Evolutionary conservation across 2,797 vertebrate genomes (phyloP).

Genomic region (Spea hammondii): DNA sequence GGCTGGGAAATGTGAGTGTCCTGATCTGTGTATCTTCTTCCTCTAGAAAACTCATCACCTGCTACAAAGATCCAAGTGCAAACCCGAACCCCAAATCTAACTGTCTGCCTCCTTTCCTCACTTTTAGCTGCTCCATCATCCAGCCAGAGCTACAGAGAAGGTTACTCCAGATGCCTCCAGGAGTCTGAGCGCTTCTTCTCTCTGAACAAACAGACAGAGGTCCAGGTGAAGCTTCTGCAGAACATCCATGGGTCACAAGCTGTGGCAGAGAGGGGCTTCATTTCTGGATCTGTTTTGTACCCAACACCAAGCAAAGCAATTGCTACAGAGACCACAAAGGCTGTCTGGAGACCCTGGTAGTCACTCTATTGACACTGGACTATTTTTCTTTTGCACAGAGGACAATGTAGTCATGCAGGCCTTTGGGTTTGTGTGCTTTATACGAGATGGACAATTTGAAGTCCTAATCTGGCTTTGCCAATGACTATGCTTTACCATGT

Average conservation of each 20-base stretch:
- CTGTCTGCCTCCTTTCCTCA: neutral
- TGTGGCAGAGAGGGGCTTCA: neutral
- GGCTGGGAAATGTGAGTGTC: conserved; percentile 54
- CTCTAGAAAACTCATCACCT: too few relatives aligned
- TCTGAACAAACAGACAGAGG: conserved; percentile 72
- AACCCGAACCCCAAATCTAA: neutral
- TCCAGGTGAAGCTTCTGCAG: conserved; percentile 49
- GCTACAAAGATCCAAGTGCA: neutral
- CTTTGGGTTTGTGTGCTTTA: neutral
- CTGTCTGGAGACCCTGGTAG: conserved; percentile 3
- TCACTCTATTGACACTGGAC: too few relatives aligned
- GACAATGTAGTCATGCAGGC: neutral
- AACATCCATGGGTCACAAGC: conserved; percentile 16
- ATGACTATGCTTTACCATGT: too few relatives aligned
- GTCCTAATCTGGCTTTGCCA: neutral
- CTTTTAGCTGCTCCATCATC: conserved; percentile 18
- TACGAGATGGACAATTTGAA: neutral
- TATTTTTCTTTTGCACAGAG: too few relatives aligned
- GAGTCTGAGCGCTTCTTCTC: conserved; percentile 79
- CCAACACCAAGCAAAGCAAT: neutral
- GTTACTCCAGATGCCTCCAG: conserved; percentile 76
- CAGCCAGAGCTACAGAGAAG: conserved; percentile 63
- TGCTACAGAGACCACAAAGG: neutral
- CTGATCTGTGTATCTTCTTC: fast-evolving
- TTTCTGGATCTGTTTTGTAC: neutral